These are phyloP conservation scores for Phalloptychus januarius DNA, from an alignment of 2,797 vertebrate genomes.

Conservation along the genomic window DNA sequence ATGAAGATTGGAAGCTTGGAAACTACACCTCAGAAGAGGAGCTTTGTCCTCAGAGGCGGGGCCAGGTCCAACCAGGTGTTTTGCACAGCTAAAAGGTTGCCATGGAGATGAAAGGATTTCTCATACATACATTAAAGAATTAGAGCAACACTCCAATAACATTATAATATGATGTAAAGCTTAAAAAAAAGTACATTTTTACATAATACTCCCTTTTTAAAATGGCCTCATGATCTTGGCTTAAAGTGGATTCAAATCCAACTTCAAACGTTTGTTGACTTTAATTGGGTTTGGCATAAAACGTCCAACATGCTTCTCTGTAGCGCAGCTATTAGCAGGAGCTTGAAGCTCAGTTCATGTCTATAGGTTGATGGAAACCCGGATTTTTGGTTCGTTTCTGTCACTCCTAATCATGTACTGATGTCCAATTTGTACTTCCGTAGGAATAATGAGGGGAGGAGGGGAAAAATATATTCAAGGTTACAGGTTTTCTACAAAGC, in stretches of 20 bases:
- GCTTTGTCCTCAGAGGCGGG: too few species aligned
- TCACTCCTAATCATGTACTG: slow-evolving; percentile 30
- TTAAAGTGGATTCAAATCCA: not conserved
- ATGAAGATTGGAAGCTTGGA: too few species aligned
- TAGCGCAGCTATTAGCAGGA: slow-evolving; percentile 13
- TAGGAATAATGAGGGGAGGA: slow-evolving; percentile 45
- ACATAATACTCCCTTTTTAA: too few species aligned
- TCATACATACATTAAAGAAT: too few species aligned
- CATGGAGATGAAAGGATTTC: too few species aligned
- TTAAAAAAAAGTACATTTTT: not conserved
- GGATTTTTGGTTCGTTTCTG: slow-evolving; percentile 51
- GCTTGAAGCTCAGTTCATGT: slow-evolving; percentile 28
- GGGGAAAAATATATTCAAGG: slow-evolving; percentile 55
- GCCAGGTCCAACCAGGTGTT: too few species aligned
- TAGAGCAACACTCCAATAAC: too few species aligned
- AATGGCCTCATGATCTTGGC: not conserved
- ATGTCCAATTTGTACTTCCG: slow-evolving; percentile 64
- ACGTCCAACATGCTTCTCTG: slow-evolving; percentile 4
- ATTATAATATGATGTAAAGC: not conserved
- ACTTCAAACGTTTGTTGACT: not conserved
- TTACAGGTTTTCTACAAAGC: slow-evolving; percentile 59
- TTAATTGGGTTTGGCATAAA: slow-evolving; percentile 12
- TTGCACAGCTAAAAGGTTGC: too few species aligned
- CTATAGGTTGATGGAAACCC: slow-evolving; percentile 28
- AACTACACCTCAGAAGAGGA: too few species aligned